Base-by-base conservation (phyloP, 2,888 invertebrate species). In the Chrysina gloriosa region DNA sequence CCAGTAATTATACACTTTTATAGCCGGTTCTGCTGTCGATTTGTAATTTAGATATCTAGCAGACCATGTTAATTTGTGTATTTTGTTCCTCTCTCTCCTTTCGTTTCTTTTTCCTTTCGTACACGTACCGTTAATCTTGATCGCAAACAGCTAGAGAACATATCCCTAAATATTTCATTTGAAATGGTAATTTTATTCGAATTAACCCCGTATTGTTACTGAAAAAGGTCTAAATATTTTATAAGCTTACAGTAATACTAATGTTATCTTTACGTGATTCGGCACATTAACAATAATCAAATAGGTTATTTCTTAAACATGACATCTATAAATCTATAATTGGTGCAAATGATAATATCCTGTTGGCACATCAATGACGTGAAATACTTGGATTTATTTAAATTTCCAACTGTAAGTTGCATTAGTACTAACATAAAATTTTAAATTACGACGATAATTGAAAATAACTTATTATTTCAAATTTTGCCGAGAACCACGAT, bases 41-140 rank as follows among this genome's bases (percentile, higher is more conserved):
- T 61, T 42, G 58, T 61, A 61, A 61, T 61, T 61, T 61, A 61
- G 58, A 61, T 61, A 42, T 42, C 45, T 42, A 61, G 16, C 42
- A 9, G 29, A 61, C 58, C 58, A 42, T 61, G 42, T 42, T 45
- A 61, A 61, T 61, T 61, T 61, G 42, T 42, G 6, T 42, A 27
- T 27, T 61, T 27, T 61, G 16, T 25, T 61, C 25, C 11, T n/a
- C n/a, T n/a, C n/a, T n/a, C n/a, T n/a, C n/a, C 11, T 21, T 27
- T 27, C 27, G 6, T 27, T 7, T 16, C 11, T 25, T 42, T 27
- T 42, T 11, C 16, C 3, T 50, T 23, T 42, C 3, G 6, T 14
- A 16, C 27, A 27, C 42, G 9, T 58, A 16, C 58, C 16, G 42
- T 42, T 42, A 27, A 61, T 27, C 16, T 42, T 29, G n/a, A 39